Percentiles rank a stretch among this genome's conserved stretches.
phyloP scores from a whole-genome alignment of 2,888 invertebrate species.

The Tubulanus polymorphus region DNA sequence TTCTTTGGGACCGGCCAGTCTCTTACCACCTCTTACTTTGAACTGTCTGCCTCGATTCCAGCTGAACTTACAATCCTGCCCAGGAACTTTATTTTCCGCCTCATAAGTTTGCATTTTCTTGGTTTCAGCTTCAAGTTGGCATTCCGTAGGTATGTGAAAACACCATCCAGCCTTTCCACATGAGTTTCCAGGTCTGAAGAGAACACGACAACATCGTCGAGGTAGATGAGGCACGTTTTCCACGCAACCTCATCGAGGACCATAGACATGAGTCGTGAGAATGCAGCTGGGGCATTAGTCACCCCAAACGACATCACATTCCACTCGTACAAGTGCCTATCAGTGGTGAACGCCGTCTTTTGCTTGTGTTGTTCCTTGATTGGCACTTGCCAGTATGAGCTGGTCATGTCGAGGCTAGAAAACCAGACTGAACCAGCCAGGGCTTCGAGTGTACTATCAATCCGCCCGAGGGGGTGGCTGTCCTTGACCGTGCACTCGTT shows the following conservation, averaged over 20 bases:
- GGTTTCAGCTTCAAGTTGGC: constrained; percentile 10
- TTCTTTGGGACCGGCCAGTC: neutral
- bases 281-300: constrained; percentile 21
- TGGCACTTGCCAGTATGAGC: constrained; percentile 26
- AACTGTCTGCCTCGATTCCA: neutral
- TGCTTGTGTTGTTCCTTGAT: constrained; percentile 15
- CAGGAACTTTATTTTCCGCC: constrained; percentile 4
- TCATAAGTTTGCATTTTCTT: constrained; percentile 10
- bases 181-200: constrained; percentile 12
- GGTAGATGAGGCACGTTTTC: constrained; percentile 20
- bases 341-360: constrained; percentile 26
- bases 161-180: constrained; percentile 1
- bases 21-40: neutral
- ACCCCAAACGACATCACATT: constrained; percentile 23
- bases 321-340: constrained; percentile 22
- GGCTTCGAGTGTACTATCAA: constrained; percentile 22
- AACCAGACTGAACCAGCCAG: constrained; percentile 21
- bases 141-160: neutral
- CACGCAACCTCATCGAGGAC: constrained; percentile 17
- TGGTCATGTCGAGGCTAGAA: constrained; percentile 20
- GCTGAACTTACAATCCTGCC: constrained; percentile 7
- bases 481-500: constrained; percentile 25
- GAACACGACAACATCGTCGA: constrained; percentile 25
- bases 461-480: constrained; percentile 23
- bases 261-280: constrained; percentile 18